Base-by-base conservation (phyloP, 2,888 invertebrate genomes). In the Epinotia bilunana region DNA sequence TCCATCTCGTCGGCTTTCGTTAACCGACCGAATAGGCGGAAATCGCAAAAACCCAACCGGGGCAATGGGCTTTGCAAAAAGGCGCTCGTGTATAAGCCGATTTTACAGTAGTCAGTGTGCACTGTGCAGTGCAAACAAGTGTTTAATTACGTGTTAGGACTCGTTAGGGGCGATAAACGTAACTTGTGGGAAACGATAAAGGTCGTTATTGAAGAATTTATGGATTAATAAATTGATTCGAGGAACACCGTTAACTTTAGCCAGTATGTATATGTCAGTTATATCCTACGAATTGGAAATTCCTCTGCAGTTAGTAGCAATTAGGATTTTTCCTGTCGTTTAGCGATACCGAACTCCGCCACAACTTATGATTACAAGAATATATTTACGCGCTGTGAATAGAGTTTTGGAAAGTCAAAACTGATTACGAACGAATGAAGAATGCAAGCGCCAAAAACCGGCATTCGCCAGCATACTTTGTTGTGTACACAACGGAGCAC, bases 1-100 rank as follows among this genome's bases (percentile, higher is more conserved):
- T 86, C 85, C 88, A 90, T 88, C 89, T 88, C 87, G 84, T 80
- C 83, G 83, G 86, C 86, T 88, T 90, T 89, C 88, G 90, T 89
- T 90, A 89, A 86, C 83, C 82, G 85, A 80, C 84, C 87, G 85
- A 87, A 87, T 87, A 84, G 86, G 83, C 86, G 84, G 86, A 86
- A 86, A 84, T 83, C 83, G 83, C 85, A 82, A 85, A 84, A 86
- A 82, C 82, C 83, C 79, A 83, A 83, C 84, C 83, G 81, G 83
- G 81, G 79, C 83, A 83, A 83, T 82, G 79, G 82, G 83, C 82
- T 80, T 78, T 77, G 83, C 80, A 82, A 87, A 88, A 87, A 87
- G 83, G 80, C 60, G 86, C 86, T 87, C 82, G 83, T 81, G 81
- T 86, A 89, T 87, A 88, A 86, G 87, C 83, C 86, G 83, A 83